These are phyloP conservation scores for Sarcophaga peregrina DNA, from an alignment of 1,140 invertebrate genomes.

Conservation along the genomic window DNA sequence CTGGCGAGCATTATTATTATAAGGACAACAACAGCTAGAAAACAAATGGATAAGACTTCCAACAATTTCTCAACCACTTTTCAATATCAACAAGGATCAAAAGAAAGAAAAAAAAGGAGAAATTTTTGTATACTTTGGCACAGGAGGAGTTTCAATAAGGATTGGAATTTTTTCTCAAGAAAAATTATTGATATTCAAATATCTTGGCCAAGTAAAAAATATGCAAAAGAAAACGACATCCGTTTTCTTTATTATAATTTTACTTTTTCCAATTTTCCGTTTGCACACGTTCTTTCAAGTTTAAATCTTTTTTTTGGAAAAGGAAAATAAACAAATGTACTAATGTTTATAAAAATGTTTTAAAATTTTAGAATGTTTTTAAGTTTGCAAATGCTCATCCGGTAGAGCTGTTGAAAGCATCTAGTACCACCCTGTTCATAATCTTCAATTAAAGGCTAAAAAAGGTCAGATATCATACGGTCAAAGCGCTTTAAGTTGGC, in stretches of 20 bases:
- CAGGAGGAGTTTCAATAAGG: too few relatives aligned
- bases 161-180: neutral
- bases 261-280: neutral
- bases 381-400: too few relatives aligned
- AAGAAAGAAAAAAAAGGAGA: neutral
- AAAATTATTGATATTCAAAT: slow-evolving; percentile 42
- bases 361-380: too few relatives aligned
- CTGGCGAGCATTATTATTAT: too few relatives aligned
- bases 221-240: slow-evolving; percentile 27
- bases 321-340: too few relatives aligned
- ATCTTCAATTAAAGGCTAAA: too few relatives aligned
- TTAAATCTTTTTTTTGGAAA: neutral
- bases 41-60: neutral
- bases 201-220: slow-evolving; percentile 26
- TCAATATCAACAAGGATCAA: slow-evolving; percentile 30
- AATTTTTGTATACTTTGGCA: neutral
- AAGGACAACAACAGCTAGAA: too few relatives aligned
- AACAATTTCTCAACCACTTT: slow-evolving; percentile 21
- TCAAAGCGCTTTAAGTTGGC: too few relatives aligned
- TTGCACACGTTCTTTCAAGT: neutral
- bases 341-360: too few relatives aligned
- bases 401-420: too few relatives aligned
- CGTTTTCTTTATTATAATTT: slow-evolving; percentile 19
- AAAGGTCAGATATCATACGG: too few relatives aligned
- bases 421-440: too few relatives aligned